These are phyloP conservation scores for Andricus curvator DNA, from an alignment of 2,888 invertebrate species.

Conservation along the genomic window DNA sequence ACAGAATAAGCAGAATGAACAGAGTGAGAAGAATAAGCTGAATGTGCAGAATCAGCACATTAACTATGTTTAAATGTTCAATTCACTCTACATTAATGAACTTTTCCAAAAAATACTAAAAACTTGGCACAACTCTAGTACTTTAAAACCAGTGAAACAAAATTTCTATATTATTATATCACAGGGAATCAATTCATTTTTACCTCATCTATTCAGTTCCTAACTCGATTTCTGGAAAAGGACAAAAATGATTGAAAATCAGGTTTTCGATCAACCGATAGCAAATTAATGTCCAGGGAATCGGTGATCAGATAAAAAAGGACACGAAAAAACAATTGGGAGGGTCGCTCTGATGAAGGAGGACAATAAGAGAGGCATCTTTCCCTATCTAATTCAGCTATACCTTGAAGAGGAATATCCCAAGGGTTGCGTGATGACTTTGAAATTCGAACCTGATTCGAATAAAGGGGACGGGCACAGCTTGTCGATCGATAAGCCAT, in stretches of 20 bases:
- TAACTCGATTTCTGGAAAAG: neutral
- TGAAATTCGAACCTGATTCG: conserved; percentile 35
- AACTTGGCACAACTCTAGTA: too few relatives aligned
- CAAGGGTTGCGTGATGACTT: conserved; percentile 20
- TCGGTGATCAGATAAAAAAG: conserved; percentile 2
- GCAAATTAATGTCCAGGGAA: conserved; percentile 4
- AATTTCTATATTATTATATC: too few relatives aligned
- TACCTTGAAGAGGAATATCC: conserved; percentile 8
- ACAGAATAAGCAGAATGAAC: too few relatives aligned
- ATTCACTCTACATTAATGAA: too few relatives aligned
- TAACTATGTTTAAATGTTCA: neutral
- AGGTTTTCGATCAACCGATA: conserved; percentile 20
- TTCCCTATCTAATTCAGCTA: neutral
- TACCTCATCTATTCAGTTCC: neutral
- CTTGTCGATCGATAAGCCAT: conserved; percentile 51
- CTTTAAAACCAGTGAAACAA: too few relatives aligned
- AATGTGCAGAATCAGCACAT: too few relatives aligned
- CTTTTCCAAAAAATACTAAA: too few relatives aligned
- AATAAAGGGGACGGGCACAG: conserved; percentile 17
- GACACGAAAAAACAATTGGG: neutral
- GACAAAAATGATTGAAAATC: neutral
- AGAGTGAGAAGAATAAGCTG: too few relatives aligned
- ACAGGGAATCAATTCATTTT: neutral
- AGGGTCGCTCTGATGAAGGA: neutral
- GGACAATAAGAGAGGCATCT: conserved; percentile 10